Percentiles rank a stretch among this genome's conserved stretches.
Conservation (phyloP, 2,888 invertebrate species). For the Dicyrtoma fusca region DNA sequence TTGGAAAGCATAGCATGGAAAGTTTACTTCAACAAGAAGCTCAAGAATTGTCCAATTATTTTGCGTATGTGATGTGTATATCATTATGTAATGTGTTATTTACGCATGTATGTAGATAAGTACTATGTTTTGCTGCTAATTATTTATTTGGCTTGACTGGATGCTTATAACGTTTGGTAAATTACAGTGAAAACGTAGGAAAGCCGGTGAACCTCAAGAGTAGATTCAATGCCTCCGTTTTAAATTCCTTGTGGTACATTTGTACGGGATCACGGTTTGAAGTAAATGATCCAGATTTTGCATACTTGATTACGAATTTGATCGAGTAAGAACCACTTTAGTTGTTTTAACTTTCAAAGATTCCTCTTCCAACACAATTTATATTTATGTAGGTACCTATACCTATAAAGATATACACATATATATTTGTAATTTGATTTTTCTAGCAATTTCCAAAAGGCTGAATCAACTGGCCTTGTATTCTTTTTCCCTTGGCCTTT, state of each 20-base stretch:
- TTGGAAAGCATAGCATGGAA: constrained; percentile 54
- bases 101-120: not conserved
- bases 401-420: too few relatives aligned
- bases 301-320: constrained; percentile 51
- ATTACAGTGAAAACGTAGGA: constrained; percentile 49
- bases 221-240: constrained; percentile 53
- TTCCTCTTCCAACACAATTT: not conserved
- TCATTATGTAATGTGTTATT: not conserved
- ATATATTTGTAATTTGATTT: not conserved
- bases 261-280: constrained; percentile 52
- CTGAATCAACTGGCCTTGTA: constrained; percentile 48
- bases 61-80: constrained; percentile 43
- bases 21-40: constrained; percentile 47
- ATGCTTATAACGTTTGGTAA: not conserved
- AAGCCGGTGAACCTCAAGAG: constrained; percentile 50
- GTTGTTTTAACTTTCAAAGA: not conserved
- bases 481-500: constrained; percentile 54
- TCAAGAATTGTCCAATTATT: constrained; percentile 50
- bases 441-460: constrained; percentile 48
- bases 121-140: not conserved
- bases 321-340: constrained; percentile 50
- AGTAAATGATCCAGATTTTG: constrained; percentile 52
- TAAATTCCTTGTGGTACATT: constrained; percentile 55
- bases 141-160: not conserved
- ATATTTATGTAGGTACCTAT: too few relatives aligned